These are phyloP conservation scores for Chironomus tentans DNA, from an alignment of 2,888 invertebrate species.

Conservation along the genomic window DNA sequence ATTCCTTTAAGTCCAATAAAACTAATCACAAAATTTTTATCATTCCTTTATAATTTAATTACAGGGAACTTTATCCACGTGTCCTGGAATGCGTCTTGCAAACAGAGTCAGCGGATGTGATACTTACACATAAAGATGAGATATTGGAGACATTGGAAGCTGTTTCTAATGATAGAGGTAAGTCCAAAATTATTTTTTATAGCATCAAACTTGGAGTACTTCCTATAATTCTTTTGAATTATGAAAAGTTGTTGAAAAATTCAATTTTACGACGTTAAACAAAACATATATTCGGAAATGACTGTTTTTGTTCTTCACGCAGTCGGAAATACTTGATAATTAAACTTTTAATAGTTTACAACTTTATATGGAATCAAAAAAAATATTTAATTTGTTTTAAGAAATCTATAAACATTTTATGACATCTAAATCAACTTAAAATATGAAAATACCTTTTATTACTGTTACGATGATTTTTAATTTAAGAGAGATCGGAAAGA, in stretches of 20 bases:
- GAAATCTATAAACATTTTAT: no score
- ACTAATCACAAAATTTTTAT: not conserved
- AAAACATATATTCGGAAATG: no score
- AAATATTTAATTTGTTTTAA: no score
- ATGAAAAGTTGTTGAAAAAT: no score
- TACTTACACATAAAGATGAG: constrained; percentile 18
- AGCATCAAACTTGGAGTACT: no score
- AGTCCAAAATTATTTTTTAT: not conserved
- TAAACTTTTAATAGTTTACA: not conserved
- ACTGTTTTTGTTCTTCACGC: no score
- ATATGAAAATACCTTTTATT: not conserved
- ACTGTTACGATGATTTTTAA: not conserved
- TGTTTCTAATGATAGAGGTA: constrained; percentile 19
- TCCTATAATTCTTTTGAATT: no score
- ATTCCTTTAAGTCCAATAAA: not conserved
- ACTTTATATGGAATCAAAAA: no score
- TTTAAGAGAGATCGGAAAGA: no score
- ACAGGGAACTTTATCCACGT: constrained; percentile 24
- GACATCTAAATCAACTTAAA: no score
- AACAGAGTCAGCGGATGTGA: constrained; percentile 19
- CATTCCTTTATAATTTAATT: constrained; percentile 8
- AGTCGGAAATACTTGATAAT: no score
- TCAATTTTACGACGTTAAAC: no score
- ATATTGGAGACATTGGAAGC: constrained; percentile 16
- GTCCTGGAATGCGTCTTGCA: constrained; percentile 25